A percentile compares a stretch with the other conserved stretches of the same genome.
These are phyloP conservation scores for Melipona beecheii DNA, from an alignment of 2,888 invertebrate species.

Conservation along the genomic window DNA sequence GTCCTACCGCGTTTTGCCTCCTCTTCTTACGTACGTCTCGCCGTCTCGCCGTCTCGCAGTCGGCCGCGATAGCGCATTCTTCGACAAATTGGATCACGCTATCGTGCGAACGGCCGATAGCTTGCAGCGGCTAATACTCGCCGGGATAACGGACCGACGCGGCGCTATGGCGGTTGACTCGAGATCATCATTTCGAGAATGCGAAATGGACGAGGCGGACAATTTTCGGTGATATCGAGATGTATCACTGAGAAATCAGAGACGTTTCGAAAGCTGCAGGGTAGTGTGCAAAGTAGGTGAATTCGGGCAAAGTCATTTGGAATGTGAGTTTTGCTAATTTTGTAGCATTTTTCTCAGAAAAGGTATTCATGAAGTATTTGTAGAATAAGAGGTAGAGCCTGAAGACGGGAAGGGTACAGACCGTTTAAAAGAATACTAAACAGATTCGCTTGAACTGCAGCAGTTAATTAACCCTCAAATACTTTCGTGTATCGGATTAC, in stretches of 20 bases:
- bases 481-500: no score
- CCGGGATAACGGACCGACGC: conserved; percentile 57
- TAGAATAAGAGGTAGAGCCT: no score
- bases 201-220: neutral
- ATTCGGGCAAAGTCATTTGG: no score
- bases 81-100: conserved; percentile 83
- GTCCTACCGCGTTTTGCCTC: conserved; percentile 52
- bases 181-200: neutral
- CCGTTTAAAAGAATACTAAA: no score
- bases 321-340: no score
- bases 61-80: conserved; percentile 79
- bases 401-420: no score
- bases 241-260: neutral
- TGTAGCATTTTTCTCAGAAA: no score
- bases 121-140: conserved; percentile 63
- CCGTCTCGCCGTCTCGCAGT: conserved; percentile 69
- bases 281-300: no score
- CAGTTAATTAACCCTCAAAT: no score
- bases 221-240: neutral
- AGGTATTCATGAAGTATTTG: no score
- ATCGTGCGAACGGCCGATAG: conserved; percentile 73
- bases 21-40: conserved; percentile 61
- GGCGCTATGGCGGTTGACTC: conserved; percentile 20
- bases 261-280: neutral
- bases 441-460: no score